Conservation (phyloP, 1,140 invertebrate genomes). For the Pinna nobilis region DNA sequence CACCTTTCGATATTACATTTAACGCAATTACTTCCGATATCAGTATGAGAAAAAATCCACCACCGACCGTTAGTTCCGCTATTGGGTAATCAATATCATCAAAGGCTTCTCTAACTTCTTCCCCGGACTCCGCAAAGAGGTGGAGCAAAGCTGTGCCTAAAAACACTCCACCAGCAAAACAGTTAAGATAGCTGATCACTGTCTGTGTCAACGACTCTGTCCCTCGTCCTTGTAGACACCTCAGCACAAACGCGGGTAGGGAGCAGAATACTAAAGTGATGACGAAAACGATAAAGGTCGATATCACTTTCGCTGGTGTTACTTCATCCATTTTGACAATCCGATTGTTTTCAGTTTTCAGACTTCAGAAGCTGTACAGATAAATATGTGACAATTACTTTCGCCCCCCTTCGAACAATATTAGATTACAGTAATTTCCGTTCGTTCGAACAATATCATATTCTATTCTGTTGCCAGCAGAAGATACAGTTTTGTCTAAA, state of each 20-base stretch:
- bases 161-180: conserved; percentile 79
- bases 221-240: not conserved
- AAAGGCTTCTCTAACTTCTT: conserved; percentile 55
- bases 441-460: no score
- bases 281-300: conserved; percentile 11
- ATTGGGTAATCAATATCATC: conserved; percentile 44
- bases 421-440: no score
- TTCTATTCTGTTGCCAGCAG: no score
- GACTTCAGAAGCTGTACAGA: no score
- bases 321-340: no score
- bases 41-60: conserved; percentile 78
- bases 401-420: no score
- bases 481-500: no score
- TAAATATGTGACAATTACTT: no score
- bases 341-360: no score
- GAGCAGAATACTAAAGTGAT: conserved; percentile 7
- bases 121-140: conserved; percentile 76
- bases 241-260: not conserved
- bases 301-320: conserved; percentile 5
- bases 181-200: conserved; percentile 55
- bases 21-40: conserved; percentile 76
- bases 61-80: conserved; percentile 64
- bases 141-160: conserved; percentile 77
- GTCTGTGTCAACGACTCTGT: not conserved
- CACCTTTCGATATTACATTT: not conserved